Evolutionary conservation across 2,888 invertebrate species (phyloP).

Genomic region (Chrysotoxum bicinctum): DNA sequence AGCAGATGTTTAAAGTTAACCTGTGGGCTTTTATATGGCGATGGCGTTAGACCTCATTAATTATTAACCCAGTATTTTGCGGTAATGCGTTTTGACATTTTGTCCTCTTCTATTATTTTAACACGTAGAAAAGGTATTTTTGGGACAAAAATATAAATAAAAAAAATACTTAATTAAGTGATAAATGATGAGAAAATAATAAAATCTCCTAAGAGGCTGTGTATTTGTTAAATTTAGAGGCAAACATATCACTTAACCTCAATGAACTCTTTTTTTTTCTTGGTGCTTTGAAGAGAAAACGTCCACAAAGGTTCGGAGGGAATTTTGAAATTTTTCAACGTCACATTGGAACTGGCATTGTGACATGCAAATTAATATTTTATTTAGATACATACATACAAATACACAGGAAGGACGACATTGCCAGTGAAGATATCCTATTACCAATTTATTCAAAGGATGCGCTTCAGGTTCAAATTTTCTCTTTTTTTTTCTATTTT

Average conservation of each 20-base stretch:
- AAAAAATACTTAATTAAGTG: constrained; percentile 62
- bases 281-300: neutral
- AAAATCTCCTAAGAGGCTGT: constrained; percentile 29
- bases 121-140: constrained; percentile 23
- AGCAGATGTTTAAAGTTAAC: constrained; percentile 45
- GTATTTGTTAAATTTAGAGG: constrained; percentile 30
- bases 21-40: constrained; percentile 23
- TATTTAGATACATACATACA: constrained; percentile 45
- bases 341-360: constrained; percentile 30
- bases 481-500: constrained; percentile 70
- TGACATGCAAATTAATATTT: constrained; percentile 78
- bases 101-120: constrained; percentile 32
- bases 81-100: constrained; percentile 68
- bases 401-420: constrained; percentile 22
- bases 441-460: constrained; percentile 69
- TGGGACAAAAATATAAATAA: neutral
- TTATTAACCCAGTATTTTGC: constrained; percentile 47
- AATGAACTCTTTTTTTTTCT: constrained; percentile 41
- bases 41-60: constrained; percentile 51
- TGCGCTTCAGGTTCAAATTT: constrained; percentile 60
- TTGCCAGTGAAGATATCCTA: constrained; percentile 39
- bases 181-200: constrained; percentile 71
- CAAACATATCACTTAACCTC: constrained; percentile 65
- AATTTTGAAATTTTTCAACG: constrained; percentile 54
- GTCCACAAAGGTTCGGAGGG: neutral